phyloP scores from a whole-genome alignment of 2,888 invertebrate genomes.

The Junonia oenone region DNA sequence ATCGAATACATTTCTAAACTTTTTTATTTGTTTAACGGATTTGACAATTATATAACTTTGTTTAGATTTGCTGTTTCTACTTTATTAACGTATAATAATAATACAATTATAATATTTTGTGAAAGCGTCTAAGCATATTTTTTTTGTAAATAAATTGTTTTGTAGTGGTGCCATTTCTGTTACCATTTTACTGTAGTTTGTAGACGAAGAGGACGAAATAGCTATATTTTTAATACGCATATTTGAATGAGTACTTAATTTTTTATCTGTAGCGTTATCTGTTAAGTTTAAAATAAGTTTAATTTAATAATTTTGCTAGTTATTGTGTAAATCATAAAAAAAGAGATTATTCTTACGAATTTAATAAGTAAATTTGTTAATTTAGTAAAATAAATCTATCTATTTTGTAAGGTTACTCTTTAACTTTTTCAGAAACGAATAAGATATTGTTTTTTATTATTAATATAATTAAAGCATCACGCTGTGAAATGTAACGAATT shows the following conservation, averaged over 20 bases:
- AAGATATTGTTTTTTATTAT: conserved; percentile 21
- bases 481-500: conserved; percentile 31
- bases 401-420: conserved; percentile 15
- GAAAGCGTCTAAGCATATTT: neutral
- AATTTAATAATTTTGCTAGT: conserved; percentile 13
- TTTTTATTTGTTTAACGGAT: too few species aligned
- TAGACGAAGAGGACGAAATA: conserved; percentile 17
- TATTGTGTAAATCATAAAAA: conserved; percentile 14
- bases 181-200: conserved; percentile 55
- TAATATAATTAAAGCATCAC: conserved; percentile 31
- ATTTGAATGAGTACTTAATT: conserved; percentile 41
- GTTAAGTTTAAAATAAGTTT: conserved; percentile 14
- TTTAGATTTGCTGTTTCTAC: too few species aligned
- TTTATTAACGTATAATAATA: too few species aligned
- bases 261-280: conserved; percentile 6
- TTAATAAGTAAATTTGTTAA: conserved; percentile 27
- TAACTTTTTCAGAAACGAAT: conserved; percentile 14
- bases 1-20: too few species aligned
- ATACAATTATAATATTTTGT: too few species aligned
- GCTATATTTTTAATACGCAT: conserved; percentile 36
- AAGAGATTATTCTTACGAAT: conserved; percentile 33
- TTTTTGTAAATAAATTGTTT: conserved; percentile 4
- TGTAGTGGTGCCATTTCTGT: conserved; percentile 67
- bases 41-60: too few species aligned
- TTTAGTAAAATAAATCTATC: conserved; percentile 1